Evolutionary conservation across 2,113 vertebrate species (phyloP), one percentile per base, ranked within the genome.

Genomic region (Heliornis fulica): DNA sequence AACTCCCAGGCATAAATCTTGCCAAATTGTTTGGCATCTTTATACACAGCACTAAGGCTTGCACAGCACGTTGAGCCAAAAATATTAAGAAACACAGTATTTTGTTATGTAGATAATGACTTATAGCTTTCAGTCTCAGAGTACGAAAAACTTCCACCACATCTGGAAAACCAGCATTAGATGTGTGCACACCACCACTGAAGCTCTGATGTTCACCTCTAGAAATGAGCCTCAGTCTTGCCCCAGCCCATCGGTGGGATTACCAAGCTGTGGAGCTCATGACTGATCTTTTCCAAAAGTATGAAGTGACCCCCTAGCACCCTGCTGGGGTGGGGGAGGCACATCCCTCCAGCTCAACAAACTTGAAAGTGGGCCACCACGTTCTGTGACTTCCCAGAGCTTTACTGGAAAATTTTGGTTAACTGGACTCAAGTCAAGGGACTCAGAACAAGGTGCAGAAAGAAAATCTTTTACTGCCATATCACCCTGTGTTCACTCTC

Each of bases 1-100:
- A 50, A 75, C 26, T 87, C 75, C 71, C 71, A 91, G 41, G 46
- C 84, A 93, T 81, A 83, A 90, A 90, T 77, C 92, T 88, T 80
- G 79, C 92, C 88, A 83, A 93, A 79, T 36, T 74, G 78, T 95
- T 94, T 95, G 85, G 90, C 82, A 50, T 86, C 93, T 93, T 77
- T 69, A 90, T 72, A 88, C 54, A 65, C 29, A 66, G 45, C 15
- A 50, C 57, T 60, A 34, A 61, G 23, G 34, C 59, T 89, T 80
- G 59, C 56, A 46, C 54, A 91, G 82, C 75, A 48, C 0, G 0
- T 28, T 32, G 31, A 81, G 85, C 92, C 82, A 91, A 93, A 96
- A 90, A 84, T 46, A 93, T 63, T 84, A 91, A 88, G 91, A 94
- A 94, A 76, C 46, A 25, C 1, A 69, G 66, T 79, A 87, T 92